phyloP scores from a whole-genome alignment of 2,797 vertebrate species.

The Argya squamiceps region DNA sequence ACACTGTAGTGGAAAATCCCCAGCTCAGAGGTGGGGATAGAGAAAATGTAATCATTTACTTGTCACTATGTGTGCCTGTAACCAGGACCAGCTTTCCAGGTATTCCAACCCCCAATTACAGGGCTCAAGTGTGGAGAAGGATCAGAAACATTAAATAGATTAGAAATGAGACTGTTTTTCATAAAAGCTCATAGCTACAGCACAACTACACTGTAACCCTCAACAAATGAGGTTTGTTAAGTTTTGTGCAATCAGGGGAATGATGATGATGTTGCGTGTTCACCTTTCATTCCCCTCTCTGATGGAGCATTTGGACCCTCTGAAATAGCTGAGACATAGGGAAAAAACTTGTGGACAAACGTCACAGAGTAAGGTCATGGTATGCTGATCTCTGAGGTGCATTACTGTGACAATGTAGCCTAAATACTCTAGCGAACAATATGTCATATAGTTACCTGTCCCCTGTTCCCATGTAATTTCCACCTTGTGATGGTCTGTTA shows the following conservation, averaged over 20 bases:
- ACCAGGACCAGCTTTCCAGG: not conserved
- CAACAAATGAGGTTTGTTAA: not conserved
- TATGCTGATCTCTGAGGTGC: not conserved
- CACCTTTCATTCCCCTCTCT: not conserved
- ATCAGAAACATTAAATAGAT: not conserved
- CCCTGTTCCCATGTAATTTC: not conserved
- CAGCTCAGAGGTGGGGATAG: constrained; percentile 60
- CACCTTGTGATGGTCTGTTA: not conserved
- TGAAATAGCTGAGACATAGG: not conserved
- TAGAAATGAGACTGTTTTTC: not conserved
- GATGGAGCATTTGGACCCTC: not conserved
- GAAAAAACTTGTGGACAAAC: not conserved
- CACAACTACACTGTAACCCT: not conserved
- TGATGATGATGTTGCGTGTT: accelerated
- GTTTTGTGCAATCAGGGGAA: not conserved
- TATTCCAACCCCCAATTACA: not conserved
- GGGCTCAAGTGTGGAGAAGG: not conserved
- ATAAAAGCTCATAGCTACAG: not conserved
- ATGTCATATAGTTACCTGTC: no score
- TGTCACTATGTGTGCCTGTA: constrained; percentile 21
- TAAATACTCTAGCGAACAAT: not conserved
- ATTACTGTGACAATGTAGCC: not conserved
- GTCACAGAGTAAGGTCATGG: not conserved
- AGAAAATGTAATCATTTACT: constrained; percentile 70
- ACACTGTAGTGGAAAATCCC: constrained; percentile 79